Evolutionary conservation across 1,140 invertebrate species (phyloP).

Genomic region (Stenopsyche tienmushanensis): DNA sequence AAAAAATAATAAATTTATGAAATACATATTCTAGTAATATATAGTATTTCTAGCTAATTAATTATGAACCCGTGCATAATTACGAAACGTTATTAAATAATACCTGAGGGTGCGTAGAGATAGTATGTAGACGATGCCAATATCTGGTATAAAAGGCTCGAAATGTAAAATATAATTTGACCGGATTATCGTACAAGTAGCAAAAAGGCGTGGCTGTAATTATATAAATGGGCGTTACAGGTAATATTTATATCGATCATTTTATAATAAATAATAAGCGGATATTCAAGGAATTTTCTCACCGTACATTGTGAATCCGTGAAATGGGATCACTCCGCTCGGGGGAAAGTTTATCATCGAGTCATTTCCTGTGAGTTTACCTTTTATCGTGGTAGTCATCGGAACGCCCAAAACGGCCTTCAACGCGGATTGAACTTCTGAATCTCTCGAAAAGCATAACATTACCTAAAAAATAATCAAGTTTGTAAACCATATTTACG

Average conservation of each 20-base stretch:
- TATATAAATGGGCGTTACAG: no score
- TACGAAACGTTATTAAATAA: constrained; percentile 9
- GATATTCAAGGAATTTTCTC: constrained; percentile 45
- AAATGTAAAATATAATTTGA: constrained; percentile 86
- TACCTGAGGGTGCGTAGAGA: constrained; percentile 84
- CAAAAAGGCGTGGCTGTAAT: constrained; percentile 87
- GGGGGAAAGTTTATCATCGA: constrained; percentile 84
- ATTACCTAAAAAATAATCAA: constrained; percentile 65
- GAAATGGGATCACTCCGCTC: constrained; percentile 93
- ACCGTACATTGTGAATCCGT: constrained; percentile 97
- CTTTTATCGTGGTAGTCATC: constrained; percentile 68
- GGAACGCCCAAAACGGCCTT: constrained; percentile 62
- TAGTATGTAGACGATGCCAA: constrained; percentile 87
- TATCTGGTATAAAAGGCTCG: constrained; percentile 88
- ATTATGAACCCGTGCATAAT: background rate
- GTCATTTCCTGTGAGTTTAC: constrained; percentile 66
- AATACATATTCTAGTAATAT: no score
- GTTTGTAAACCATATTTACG: no score
- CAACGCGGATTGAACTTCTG: constrained; percentile 69
- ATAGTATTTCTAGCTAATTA: no score
- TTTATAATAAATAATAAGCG: background rate
- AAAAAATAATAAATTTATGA: background rate
- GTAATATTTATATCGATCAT: background rate
- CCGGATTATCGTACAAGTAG: constrained; percentile 87
- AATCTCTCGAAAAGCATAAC: constrained; percentile 90